Base-by-base conservation (phyloP, 2,113 vertebrate species). In the Ramphastos sulfuratus region DNA sequence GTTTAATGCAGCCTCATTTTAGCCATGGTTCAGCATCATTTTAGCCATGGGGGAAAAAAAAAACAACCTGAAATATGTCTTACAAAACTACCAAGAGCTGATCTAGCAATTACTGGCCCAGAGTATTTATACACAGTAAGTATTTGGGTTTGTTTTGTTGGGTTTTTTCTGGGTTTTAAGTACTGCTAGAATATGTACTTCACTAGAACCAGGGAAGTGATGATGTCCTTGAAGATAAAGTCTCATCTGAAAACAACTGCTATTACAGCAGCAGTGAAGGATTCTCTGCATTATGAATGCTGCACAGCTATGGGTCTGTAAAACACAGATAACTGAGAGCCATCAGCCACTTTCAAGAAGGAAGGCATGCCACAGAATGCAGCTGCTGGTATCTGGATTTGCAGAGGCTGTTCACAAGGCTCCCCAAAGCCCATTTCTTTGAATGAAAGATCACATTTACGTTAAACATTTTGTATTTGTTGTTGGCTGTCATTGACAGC, bases 311-410 rank as follows among this genome's bases (percentile, higher is more conserved):
- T 7, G 27, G 15, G n/a, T 65, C 90, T 94, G 90, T 39, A 81
- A 89, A 95, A 69, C 55, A 69, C 6, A 82, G 86, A 82, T 90
- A 96, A 93, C 31, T 56, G 55, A 71, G n/a, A 84, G 46, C 8
- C 11, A 70, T 52, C 75, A 91, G 59, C 37, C 6, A 30, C 76
- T 85, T 89, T 72, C 70, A 80, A 77, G 17, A 82, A 42, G 56
- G 25, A 82, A 4, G 10, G 48, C 37, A 60, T 60, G 42, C 25
- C 89, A 39, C 35, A 54, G 10, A 85, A 52, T 2, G 2, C 35
- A 80, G 60, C 31, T 87, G 79, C 65, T 90, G 79, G 85, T 25
- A 52, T 15, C 33, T 30, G 21, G 90, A 70, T 63, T 56, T 44
- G 37, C 15, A 74, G 46, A 78, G 78, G 27, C 5, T 33, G 14